phyloP scores from a whole-genome alignment of 2,888 invertebrate genomes.

The Pseudolycoriella hygida region DNA sequence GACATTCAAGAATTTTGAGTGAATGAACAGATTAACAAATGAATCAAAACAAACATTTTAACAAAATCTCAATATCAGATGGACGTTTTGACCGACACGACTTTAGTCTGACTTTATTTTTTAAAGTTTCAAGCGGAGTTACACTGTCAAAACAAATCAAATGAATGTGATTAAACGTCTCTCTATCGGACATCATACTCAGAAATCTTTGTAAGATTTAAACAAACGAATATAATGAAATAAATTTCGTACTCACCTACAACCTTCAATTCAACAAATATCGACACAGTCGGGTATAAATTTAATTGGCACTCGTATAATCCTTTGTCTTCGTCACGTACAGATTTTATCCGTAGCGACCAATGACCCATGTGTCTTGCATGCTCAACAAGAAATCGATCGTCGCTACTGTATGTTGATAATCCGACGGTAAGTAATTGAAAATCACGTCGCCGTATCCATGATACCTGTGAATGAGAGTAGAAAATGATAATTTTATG shows the following conservation, averaged over 20 bases:
- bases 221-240: too few relatives aligned
- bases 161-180: too few relatives aligned
- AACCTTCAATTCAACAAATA: slow-evolving; percentile 42
- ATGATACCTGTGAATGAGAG: slow-evolving; percentile 33
- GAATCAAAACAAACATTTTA: too few relatives aligned
- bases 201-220: too few relatives aligned
- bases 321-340: slow-evolving; percentile 27
- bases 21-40: too few relatives aligned
- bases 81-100: too few relatives aligned
- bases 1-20: too few relatives aligned
- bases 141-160: too few relatives aligned
- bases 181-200: too few relatives aligned
- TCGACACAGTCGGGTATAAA: slow-evolving; percentile 45
- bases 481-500: not conserved
- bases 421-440: slow-evolving; percentile 44
- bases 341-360: slow-evolving; percentile 32
- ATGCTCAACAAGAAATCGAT: slow-evolving; percentile 43
- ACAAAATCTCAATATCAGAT: too few relatives aligned
- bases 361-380: slow-evolving; percentile 39
- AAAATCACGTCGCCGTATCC: slow-evolving; percentile 47
- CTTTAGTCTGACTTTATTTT: too few relatives aligned
- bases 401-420: slow-evolving; percentile 43
- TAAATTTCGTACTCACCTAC: slow-evolving; percentile 37
- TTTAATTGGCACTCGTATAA: slow-evolving; percentile 48
- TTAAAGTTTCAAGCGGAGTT: too few relatives aligned